Conservation (phyloP, 2,888 invertebrate genomes). For the Lysandra bellargus region DNA sequence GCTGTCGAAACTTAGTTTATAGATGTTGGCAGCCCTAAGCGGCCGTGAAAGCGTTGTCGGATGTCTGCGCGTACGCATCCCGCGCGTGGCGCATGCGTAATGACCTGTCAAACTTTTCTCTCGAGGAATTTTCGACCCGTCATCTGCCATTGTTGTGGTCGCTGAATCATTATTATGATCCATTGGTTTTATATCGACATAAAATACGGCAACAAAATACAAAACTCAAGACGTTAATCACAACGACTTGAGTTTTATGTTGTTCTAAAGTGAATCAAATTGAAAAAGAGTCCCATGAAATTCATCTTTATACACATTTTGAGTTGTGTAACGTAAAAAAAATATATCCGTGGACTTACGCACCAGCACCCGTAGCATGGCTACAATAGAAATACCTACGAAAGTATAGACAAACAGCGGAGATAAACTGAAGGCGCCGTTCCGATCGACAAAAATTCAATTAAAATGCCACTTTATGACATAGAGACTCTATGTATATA, state of each 20-base stretch:
- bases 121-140: conserved; percentile 59
- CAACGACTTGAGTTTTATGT: neutral
- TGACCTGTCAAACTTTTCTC: conserved; percentile 72
- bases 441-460: too few relatives aligned
- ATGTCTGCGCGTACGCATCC: conserved; percentile 69
- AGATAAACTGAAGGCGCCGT: too few relatives aligned
- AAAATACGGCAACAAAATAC: neutral
- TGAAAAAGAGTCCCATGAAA: too few relatives aligned
- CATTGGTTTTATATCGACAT: conserved; percentile 1
- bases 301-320: too few relatives aligned
- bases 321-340: too few relatives aligned
- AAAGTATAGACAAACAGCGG: too few relatives aligned
- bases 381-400: too few relatives aligned
- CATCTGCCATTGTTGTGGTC: conserved; percentile 46
- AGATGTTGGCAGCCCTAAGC: conserved; percentile 30
- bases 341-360: too few relatives aligned
- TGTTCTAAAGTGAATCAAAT: neutral
- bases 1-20: conserved; percentile 40
- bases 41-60: conserved; percentile 62
- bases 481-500: too few relatives aligned
- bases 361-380: too few relatives aligned
- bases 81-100: conserved; percentile 64
- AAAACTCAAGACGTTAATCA: neutral
- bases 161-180: conserved; percentile 40
- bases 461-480: too few relatives aligned